phyloP scores from a whole-genome alignment of 2,888 invertebrate species.

The Psylliodes chrysocephalus region DNA sequence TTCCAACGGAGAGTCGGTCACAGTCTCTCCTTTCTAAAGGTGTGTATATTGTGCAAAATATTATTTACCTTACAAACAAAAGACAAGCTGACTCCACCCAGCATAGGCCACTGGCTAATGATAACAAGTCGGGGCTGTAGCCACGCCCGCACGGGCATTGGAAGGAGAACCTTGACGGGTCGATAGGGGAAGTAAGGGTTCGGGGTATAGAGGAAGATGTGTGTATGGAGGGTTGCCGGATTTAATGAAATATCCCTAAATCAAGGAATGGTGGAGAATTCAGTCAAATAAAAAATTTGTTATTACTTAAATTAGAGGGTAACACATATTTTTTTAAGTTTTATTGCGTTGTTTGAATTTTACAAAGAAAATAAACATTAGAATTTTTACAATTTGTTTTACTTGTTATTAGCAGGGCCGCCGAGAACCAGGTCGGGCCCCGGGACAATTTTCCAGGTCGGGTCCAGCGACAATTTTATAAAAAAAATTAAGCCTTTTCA shows the following conservation, averaged over 20 bases:
- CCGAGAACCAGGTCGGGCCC: too few species aligned
- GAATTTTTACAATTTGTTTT: too few species aligned
- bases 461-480: too few species aligned
- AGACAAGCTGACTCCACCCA: slow-evolving; percentile 62
- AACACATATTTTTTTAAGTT: too few species aligned
- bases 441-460: too few species aligned
- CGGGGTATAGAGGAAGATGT: not conserved
- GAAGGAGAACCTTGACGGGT: slow-evolving; percentile 10
- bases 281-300: too few species aligned
- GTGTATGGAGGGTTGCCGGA: not conserved
- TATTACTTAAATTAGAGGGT: too few species aligned
- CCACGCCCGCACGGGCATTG: slow-evolving; percentile 49
- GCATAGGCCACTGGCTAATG: slow-evolving; percentile 64
- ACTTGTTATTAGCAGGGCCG: too few species aligned
- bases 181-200: slow-evolving; percentile 1
- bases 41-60: slow-evolving; percentile 79
- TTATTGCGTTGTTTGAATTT: too few species aligned
- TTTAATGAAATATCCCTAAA: not conserved
- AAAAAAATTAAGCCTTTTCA: too few species aligned
- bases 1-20: slow-evolving; percentile 53
- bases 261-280: too few species aligned
- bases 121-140: slow-evolving; percentile 57
- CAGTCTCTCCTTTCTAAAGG: slow-evolving; percentile 62
- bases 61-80: slow-evolving; percentile 75
- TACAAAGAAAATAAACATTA: too few species aligned